A percentile compares a stretch with the other conserved stretches of the same genome.
These are phyloP conservation scores for Phorcus lineatus DNA, from an alignment of 2,888 invertebrate genomes.

Conservation along the genomic window DNA sequence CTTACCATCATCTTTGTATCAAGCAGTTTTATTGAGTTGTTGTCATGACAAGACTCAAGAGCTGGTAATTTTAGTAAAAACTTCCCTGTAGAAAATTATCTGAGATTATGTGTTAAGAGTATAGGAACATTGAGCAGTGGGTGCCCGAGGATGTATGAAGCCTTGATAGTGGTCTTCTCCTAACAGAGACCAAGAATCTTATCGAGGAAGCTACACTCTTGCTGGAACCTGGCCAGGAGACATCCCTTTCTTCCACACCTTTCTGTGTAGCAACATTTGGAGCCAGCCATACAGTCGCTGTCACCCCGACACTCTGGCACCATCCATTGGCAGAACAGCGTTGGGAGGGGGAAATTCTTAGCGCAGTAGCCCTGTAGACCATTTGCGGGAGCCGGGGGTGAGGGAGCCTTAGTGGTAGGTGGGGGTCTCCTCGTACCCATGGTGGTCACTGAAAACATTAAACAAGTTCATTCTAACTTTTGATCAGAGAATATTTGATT, in stretches of 20 bases:
- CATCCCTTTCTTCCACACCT: slow-evolving; percentile 6
- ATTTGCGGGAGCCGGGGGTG: background rate
- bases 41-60: too few species aligned
- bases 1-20: too few species aligned
- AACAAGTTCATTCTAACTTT: too few species aligned
- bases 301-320: background rate
- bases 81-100: too few species aligned
- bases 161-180: background rate
- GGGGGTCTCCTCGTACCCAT: background rate
- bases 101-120: too few species aligned
- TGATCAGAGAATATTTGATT: too few species aligned
- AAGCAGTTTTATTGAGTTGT: too few species aligned
- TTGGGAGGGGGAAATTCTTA: background rate
- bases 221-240: background rate
- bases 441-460: background rate
- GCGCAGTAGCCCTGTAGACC: background rate
- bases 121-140: too few species aligned
- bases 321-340: background rate
- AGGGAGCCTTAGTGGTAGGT: background rate
- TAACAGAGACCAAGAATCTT: background rate
- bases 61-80: too few species aligned
- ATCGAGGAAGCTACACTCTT: background rate
- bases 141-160: too few species aligned
- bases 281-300: background rate
- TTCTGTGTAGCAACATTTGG: background rate